phyloP scores from a whole-genome alignment of 1,140 invertebrate species.

The Aphelenchoides besseyi region DNA sequence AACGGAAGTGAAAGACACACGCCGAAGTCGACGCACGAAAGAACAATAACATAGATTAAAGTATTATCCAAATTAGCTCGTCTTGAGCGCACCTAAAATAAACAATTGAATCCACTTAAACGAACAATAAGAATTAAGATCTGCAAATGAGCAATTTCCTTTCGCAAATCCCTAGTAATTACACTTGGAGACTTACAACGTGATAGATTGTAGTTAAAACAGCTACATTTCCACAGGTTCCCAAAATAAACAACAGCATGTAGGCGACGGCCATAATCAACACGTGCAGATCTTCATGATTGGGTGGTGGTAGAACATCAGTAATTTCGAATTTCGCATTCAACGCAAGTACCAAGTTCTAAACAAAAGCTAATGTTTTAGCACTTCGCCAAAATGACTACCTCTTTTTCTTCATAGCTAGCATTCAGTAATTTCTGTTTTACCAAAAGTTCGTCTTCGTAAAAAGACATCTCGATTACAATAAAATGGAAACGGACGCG shows the following conservation, averaged over 20 bases:
- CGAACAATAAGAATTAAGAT: neutral
- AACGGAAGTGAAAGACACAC: constrained; percentile 60
- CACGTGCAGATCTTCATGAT: constrained; percentile 35
- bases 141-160: neutral
- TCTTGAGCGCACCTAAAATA: constrained; percentile 47
- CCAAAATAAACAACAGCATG: constrained; percentile 56
- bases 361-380: no score
- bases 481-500: neutral
- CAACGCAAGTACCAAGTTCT: constrained; percentile 43
- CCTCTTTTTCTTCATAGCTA: constrained; percentile 19
- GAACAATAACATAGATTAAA: constrained; percentile 58
- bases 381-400: constrained; percentile 22
- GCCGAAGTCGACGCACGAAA: constrained; percentile 61
- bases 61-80: constrained; percentile 57
- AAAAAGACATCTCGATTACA: neutral
- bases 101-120: neutral
- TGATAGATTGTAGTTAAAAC: constrained; percentile 61
- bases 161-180: neutral
- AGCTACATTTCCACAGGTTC: constrained; percentile 61
- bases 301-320: constrained; percentile 60
- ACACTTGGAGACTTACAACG: constrained; percentile 46
- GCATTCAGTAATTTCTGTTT: constrained; percentile 25
- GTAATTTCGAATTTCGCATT: constrained; percentile 46
- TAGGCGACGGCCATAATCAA: constrained; percentile 59
- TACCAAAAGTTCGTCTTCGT: constrained; percentile 17